A percentile compares a stretch with the other conserved stretches of the same genome.
Conservation (phyloP, 1,140 invertebrate species). For the Calycopis cecrops region DNA sequence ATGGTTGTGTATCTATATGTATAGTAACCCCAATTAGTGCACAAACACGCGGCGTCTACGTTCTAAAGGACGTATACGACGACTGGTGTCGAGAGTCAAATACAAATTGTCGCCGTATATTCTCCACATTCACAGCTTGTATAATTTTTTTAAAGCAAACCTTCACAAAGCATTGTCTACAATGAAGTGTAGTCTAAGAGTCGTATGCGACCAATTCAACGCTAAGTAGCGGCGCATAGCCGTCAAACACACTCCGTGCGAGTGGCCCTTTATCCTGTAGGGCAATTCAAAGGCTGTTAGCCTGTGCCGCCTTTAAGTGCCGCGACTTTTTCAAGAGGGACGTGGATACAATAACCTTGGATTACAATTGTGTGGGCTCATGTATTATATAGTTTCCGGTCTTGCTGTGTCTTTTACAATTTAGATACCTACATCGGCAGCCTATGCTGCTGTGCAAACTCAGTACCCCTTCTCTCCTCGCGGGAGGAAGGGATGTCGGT, state of each 20-base stretch:
- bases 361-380: neutral
- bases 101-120: conserved; percentile 1
- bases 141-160: conserved; percentile 3
- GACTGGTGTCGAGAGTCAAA: too few relatives aligned
- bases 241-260: conserved; percentile 4
- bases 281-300: conserved; percentile 10
- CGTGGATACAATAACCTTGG: conserved; percentile 7
- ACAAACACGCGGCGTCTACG: too few relatives aligned
- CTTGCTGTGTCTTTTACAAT: too few relatives aligned
- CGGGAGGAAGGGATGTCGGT: too few relatives aligned
- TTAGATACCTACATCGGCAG: too few relatives aligned
- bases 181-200: conserved; percentile 10
- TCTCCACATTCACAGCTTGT: conserved; percentile 1
- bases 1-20: neutral
- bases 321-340: conserved; percentile 3
- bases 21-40: conserved; percentile 7
- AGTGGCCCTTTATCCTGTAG: conserved; percentile 10
- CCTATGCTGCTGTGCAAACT: too few relatives aligned
- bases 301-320: conserved; percentile 9
- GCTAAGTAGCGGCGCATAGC: conserved; percentile 10
- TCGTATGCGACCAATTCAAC: conserved; percentile 9
- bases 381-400: too few relatives aligned
- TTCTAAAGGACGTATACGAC: neutral
- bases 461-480: too few relatives aligned
- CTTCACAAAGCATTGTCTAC: conserved; percentile 8